Base-by-base conservation (phyloP, 2,113 vertebrate species). In the Leptocoma aspasia region DNA sequence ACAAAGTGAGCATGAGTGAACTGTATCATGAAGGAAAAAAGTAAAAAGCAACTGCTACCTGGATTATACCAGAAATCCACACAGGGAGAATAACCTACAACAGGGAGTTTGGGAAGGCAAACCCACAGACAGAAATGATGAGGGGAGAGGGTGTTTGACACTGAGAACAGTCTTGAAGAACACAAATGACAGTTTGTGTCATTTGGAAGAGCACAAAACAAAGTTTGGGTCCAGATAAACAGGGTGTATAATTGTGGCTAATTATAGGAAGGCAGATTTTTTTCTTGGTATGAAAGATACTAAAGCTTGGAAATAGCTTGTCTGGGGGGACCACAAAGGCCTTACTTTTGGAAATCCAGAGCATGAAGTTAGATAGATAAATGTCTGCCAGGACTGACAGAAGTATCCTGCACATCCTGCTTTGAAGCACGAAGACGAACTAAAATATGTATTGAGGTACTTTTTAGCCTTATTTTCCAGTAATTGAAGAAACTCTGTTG, bases 1-100 rank as follows among this genome's bases (percentile, higher is more conserved):
- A 64, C 24, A 82, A 68, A 90, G 41, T n/a, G 24, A 88, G n/a
- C 19, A 17, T 30, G 20, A 85, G 27, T 22, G 22, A 73, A 54
- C 45, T 49, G 26, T 49, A 65, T 49, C 42, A 45, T 13, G 12
- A 10, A 81, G 45, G 4, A 56, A 68, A 83, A 85, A 77, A 73
- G 26, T 2, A 2, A 28, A 69, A 50, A 50, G 9, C 24, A 65
- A 19, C 13, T 31, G 16, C 30, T 82, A 41, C 26, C 28, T 66
- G 50, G 41, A 45, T 82, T 56, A 57, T 31, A 54, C 13, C 50
- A 66, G 54, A 70, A 91, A 27, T 7, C 9, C 35, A 21, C 15
- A 10, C 0, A 44, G 35, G 39, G 44, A 89, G 54, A 7, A 19
- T 5, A 21, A 52, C 9, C n/a, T 27, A 13, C 0, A 4, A 7